Base-by-base conservation (phyloP, 2,888 invertebrate species). In the Drosophila siamana region DNA sequence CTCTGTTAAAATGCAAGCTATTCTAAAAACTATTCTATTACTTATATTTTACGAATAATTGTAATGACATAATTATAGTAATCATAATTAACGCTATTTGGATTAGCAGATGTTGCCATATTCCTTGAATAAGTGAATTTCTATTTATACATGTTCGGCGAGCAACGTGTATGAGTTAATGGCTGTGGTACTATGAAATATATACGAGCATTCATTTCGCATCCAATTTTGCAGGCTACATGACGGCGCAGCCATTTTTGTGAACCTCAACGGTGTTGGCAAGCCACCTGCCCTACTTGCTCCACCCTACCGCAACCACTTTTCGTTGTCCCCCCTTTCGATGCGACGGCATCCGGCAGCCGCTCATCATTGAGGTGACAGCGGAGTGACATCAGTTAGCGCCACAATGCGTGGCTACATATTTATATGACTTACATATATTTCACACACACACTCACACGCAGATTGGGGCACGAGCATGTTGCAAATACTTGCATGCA, bases 351-450 rank as follows among this genome's bases (percentile, higher is more conserved):
- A 50, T 40, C 26, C 61, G 46, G 7, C 59, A 33, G 48, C 30
- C 59, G 33, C 72, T 61, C 72, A 65, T 68, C 46, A 51, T 44
- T 38, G 41, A 47, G 65, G 67, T 69, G 81, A 72, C 85, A 69
- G 65, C 55, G 69, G 59, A 75, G 55, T 67, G 72, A 65, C 87
- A 84, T 74, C 72, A 64, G 85, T 84, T 84, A 87, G 56, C 65
- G 67, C 60, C 60, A 56, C 84, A 80, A 69, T 71, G 68, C 77
- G 55, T 73, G 61, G 66, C 63, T 26, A 80, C 64, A 69, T 71
- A 80, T 66, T 78, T 69, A 60, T 73, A 60, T 60, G 61, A 40
- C 54, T 16, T n/a, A 40, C 38, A 22, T 54, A 46, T 41, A 51
- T 36, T 46, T 16, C 13, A 19, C 8, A 22, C 40, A 30, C 43